Conservation (phyloP, 1,140 invertebrate species). For the Vollenhovia emeryi region DNA sequence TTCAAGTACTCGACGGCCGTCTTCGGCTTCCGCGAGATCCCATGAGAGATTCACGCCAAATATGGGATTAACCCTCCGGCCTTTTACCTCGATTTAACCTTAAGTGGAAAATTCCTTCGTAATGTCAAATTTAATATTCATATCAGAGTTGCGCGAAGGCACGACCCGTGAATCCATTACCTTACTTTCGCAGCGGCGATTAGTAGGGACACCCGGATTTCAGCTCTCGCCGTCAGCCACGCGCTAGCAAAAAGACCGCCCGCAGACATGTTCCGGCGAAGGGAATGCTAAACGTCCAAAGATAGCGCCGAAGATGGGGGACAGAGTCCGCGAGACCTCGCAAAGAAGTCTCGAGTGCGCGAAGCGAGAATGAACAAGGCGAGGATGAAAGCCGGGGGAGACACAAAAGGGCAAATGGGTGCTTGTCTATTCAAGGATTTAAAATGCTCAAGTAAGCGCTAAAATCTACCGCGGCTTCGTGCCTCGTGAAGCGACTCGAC, state of each 20-base stretch:
- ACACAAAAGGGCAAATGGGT: constrained; percentile 59
- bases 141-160: constrained; percentile 44
- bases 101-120: constrained; percentile 55
- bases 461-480: constrained; percentile 70
- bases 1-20: constrained; percentile 32
- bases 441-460: constrained; percentile 77
- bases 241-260: constrained; percentile 59
- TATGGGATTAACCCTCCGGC: constrained; percentile 54
- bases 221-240: constrained; percentile 11
- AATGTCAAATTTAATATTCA: constrained; percentile 73
- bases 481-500: constrained; percentile 20
- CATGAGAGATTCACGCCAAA: constrained; percentile 18
- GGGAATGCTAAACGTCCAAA: constrained; percentile 69
- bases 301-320: constrained; percentile 13
- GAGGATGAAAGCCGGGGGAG: constrained; percentile 14
- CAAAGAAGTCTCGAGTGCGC: constrained; percentile 41
- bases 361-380: constrained; percentile 3
- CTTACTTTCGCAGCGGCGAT: constrained; percentile 65
- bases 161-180: constrained; percentile 72
- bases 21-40: constrained; percentile 37
- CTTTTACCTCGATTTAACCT: constrained; percentile 59
- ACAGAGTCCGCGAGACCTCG: not conserved
- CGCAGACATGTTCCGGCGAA: constrained; percentile 22
- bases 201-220: constrained; percentile 66
- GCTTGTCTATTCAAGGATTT: constrained; percentile 74